Evolutionary conservation across 2,113 vertebrate genomes (phyloP).

Genomic region (Echinops telfairi): DNA sequence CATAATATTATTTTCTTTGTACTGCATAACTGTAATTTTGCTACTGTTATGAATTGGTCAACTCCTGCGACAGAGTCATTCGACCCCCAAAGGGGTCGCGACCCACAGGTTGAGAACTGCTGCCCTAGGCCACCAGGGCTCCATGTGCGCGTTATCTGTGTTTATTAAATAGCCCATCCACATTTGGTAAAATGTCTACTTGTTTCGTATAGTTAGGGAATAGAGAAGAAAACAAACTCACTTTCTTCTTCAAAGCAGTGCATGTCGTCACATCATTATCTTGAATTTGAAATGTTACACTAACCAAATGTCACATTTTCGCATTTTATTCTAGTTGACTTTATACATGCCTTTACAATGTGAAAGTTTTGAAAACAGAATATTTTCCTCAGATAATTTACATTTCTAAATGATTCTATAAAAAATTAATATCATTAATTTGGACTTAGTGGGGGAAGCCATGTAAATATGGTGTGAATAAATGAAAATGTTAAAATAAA

Average conservation of each 20-base stretch:
- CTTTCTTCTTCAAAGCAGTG: not conserved
- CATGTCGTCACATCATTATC: not conserved
- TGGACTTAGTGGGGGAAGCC: conserved; percentile 27
- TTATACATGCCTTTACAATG: not conserved
- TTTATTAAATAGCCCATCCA: not conserved
- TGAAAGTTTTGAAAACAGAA: conserved; percentile 1
- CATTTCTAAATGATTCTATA: conserved; percentile 33
- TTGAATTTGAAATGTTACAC: conserved; percentile 6
- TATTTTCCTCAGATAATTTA: conserved; percentile 42
- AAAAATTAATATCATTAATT: conserved; percentile 37
- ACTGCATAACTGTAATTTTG: too few species aligned
- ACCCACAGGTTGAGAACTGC: too few species aligned
- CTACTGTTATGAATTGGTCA: too few species aligned
- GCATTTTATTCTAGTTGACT: conserved; percentile 31
- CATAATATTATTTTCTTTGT: too few species aligned
- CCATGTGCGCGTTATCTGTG: not conserved
- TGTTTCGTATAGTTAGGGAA: not conserved
- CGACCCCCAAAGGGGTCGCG: too few species aligned
- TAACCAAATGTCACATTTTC: not conserved
- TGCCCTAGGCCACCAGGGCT: too few species aligned
- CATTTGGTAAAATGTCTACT: not conserved
- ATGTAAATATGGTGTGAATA: conserved; percentile 14
- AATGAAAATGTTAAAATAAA: conserved; percentile 52
- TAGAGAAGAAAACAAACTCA: conserved; percentile 13
- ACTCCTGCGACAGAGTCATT: too few species aligned